phyloP scores from a whole-genome alignment of 2,797 vertebrate species.

The Lacerta bilineata region DNA sequence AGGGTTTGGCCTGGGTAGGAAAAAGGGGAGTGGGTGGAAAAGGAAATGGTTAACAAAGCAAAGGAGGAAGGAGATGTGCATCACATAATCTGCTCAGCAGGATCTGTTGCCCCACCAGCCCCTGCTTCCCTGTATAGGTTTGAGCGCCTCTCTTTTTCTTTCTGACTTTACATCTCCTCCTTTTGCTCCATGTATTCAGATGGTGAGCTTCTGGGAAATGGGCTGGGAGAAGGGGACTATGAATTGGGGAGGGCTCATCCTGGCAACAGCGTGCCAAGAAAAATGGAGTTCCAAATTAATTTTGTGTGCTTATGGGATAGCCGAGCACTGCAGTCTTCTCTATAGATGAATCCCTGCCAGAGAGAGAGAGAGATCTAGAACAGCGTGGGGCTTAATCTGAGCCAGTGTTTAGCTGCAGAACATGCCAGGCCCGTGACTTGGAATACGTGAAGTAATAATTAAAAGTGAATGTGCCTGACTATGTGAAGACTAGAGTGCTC shows the following conservation, averaged over 20 bases:
- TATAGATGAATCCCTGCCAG: neutral
- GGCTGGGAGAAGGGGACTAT: neutral
- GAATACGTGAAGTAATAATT: neutral
- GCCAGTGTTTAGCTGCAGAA: neutral
- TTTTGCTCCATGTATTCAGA: neutral
- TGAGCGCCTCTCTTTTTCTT: neutral
- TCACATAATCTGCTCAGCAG: neutral
- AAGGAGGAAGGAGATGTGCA: constrained; percentile 12
- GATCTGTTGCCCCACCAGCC: neutral
- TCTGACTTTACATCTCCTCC: neutral
- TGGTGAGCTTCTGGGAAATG: neutral
- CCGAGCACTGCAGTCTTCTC: neutral
- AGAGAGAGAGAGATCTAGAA: neutral
- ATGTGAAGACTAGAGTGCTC: neutral
- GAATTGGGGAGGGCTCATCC: neutral
- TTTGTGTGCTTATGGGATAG: neutral
- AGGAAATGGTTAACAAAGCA: constrained; percentile 1
- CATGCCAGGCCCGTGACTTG: neutral
- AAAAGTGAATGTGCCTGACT: neutral
- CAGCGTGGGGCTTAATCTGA: neutral
- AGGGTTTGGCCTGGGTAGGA: constrained; percentile 2
- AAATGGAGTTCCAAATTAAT: neutral
- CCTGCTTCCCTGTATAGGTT: neutral
- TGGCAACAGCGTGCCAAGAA: neutral
- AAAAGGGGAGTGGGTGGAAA: neutral